Evolutionary conservation across 2,113 vertebrate genomes (phyloP).

Genomic region (Amia ocellicauda): DNA sequence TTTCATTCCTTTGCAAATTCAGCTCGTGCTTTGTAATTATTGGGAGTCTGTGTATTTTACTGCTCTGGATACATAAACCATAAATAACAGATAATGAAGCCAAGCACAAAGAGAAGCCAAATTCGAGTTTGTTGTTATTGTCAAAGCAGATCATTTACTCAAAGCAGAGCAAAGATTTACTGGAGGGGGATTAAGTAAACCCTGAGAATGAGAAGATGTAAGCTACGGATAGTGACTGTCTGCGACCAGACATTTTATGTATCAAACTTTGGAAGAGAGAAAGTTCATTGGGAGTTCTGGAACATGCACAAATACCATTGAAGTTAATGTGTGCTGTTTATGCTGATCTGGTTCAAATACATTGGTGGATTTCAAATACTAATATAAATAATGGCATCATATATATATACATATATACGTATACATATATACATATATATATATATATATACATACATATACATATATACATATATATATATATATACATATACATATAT

Average conservation of each 20-base stretch:
- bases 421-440: no score
- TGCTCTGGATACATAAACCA: constrained; percentile 1
- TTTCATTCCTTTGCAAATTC: no score
- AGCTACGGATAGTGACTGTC: background rate
- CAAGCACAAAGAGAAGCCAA: constrained; percentile 1
- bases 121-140: background rate
- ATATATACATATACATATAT: no score
- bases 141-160: background rate
- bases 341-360: no score
- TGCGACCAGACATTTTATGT: background rate
- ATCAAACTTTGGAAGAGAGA: background rate
- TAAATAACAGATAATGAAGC: background rate
- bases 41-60: constrained; percentile 7
- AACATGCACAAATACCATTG: background rate
- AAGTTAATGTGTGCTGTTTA: no score
- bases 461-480: no score
- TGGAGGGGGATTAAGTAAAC: constrained; percentile 4
- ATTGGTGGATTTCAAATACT: no score
- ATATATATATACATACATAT: no score
- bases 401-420: no score
- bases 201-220: background rate
- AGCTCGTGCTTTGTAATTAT: background rate
- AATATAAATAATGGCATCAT: no score
- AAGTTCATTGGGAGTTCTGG: background rate
- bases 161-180: no score